Conservation (phyloP, 2,797 vertebrate species). For the Pangasius macronema region DNA sequence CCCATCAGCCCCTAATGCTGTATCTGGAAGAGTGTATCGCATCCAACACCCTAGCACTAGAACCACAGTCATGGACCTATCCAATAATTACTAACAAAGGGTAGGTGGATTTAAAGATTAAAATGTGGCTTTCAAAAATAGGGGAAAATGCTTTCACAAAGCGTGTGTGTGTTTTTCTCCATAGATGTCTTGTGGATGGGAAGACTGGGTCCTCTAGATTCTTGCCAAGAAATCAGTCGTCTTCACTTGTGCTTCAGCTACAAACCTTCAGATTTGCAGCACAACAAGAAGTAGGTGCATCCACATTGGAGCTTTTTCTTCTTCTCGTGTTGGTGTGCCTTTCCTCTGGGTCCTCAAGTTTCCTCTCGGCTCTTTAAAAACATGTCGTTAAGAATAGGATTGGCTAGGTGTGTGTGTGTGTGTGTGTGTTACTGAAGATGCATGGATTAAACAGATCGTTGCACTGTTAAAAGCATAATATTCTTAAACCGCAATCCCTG, state of each 20-base stretch:
- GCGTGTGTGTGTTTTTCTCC: not conserved
- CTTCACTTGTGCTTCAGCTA: conserved; percentile 68
- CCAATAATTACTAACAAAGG: conserved; percentile 76
- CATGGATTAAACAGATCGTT: not conserved
- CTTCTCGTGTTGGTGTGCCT: not conserved
- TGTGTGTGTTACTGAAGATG: too few relatives aligned
- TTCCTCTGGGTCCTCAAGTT: not conserved
- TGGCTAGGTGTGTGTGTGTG: not conserved
- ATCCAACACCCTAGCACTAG: conserved; percentile 46
- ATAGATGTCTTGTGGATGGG: conserved; percentile 73
- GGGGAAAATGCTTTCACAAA: not conserved
- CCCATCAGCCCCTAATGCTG: conserved; percentile 72
- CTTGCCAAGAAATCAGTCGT: conserved; percentile 68
- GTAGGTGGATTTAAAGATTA: conserved; percentile 41
- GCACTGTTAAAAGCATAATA: not conserved
- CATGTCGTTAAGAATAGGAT: not conserved
- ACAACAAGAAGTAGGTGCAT: conserved; percentile 62
- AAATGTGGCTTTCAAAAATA: too few relatives aligned
- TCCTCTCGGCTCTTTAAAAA: not conserved
- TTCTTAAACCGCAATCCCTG: not conserved
- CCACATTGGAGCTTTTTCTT: not conserved
- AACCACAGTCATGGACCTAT: conserved; percentile 59
- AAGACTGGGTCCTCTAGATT: conserved; percentile 66
- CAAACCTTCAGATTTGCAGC: conserved; percentile 70
- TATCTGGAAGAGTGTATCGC: conserved; percentile 79